Conservation (phyloP, 35 echinoderm and acorn worm species). For the Apostichopus japonicus region DNA sequence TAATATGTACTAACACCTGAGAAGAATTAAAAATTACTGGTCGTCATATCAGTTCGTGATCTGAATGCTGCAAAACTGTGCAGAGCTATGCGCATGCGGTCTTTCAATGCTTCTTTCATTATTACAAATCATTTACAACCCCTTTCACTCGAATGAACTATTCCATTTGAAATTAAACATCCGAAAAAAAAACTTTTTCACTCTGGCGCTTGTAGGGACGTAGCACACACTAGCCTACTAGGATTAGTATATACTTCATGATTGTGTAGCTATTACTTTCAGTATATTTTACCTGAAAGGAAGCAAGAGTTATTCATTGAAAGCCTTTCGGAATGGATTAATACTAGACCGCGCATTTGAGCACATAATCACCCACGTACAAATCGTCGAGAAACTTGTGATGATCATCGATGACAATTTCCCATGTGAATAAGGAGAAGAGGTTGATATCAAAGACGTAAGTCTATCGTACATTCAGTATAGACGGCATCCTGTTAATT, state of each 20-base stretch:
- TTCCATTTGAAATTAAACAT: conserved; percentile 32
- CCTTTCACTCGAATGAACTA: conserved; percentile 10
- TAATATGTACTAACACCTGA: too few species aligned
- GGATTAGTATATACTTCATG: not conserved
- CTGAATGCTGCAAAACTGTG: too few species aligned
- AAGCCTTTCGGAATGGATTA: conserved; percentile 1
- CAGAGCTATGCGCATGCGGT: not conserved
- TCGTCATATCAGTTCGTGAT: too few species aligned
- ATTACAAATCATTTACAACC: not conserved
- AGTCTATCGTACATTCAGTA: not conserved
- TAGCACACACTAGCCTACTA: not conserved
- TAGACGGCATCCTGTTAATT: conserved; percentile 22
- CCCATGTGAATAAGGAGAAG: conserved; percentile 1
- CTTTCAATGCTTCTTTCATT: not conserved
- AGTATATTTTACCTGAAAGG: not conserved
- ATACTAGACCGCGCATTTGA: not conserved
- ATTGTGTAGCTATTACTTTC: not conserved
- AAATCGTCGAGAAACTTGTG: not conserved
- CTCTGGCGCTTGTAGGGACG: not conserved
- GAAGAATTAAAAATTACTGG: too few species aligned
- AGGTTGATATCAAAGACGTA: not conserved
- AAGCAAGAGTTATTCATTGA: not conserved
- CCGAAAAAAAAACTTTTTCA: not conserved
- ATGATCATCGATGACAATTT: not conserved
- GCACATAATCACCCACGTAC: not conserved